Conservation (phyloP, 2,888 invertebrate genomes). For the Lithophane ornitopus region DNA sequence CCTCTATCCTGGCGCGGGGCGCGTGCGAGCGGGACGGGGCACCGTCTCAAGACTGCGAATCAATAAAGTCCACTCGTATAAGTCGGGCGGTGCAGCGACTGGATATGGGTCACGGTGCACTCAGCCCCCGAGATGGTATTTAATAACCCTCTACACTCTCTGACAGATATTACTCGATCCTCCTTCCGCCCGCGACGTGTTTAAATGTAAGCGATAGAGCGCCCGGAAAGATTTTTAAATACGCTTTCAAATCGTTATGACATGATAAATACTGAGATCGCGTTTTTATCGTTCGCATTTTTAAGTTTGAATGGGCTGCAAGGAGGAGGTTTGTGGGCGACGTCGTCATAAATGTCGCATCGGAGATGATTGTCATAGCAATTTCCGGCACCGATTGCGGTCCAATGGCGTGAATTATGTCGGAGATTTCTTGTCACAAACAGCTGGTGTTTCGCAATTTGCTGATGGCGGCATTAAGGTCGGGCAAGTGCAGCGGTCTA, state of each 20-base stretch:
- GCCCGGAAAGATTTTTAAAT: conserved; percentile 70
- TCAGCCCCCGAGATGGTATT: conserved; percentile 84
- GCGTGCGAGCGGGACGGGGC: conserved; percentile 82
- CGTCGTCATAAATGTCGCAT: conserved; percentile 68
- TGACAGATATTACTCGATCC: conserved; percentile 85
- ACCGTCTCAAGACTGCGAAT: conserved; percentile 91
- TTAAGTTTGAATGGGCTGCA: conserved; percentile 54
- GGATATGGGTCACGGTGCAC: conserved; percentile 90
- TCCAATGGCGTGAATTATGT: conserved; percentile 85
- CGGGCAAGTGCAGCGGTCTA: conserved; percentile 84
- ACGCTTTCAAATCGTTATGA: conserved; percentile 72
- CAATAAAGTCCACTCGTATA: conserved; percentile 91
- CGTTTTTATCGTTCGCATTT: conserved; percentile 62
- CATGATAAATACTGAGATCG: conserved; percentile 70
- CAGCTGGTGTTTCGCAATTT: conserved; percentile 89
- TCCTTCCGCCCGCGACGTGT: conserved; percentile 67
- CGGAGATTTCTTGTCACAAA: conserved; percentile 86
- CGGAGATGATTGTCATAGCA: conserved; percentile 78
- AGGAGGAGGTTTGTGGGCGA: conserved; percentile 54
- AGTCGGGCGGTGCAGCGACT: conserved; percentile 86
- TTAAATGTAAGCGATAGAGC: conserved; percentile 71
- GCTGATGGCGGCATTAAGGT: conserved; percentile 89
- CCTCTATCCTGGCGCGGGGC: conserved; percentile 69
- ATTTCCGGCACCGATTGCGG: conserved; percentile 80
- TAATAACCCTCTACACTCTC: conserved; percentile 83